phyloP scores from a whole-genome alignment of 2,888 invertebrate species.

The Sylvicola cinctus region DNA sequence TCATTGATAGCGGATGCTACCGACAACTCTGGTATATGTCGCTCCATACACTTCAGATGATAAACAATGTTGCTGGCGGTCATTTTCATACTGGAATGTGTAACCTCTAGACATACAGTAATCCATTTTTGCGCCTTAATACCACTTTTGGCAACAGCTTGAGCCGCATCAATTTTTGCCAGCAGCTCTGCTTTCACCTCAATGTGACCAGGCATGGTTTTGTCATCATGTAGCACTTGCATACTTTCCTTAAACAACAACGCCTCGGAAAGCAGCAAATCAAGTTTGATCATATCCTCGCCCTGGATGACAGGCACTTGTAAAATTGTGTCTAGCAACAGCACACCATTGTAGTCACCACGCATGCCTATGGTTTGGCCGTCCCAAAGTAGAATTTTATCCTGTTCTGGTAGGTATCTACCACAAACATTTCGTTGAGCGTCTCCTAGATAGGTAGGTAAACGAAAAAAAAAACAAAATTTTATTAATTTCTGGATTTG shows the following conservation, averaged over 20 bases:
- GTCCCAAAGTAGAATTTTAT: constrained; percentile 70
- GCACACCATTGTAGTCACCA: constrained; percentile 77
- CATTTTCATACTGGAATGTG: constrained; percentile 55
- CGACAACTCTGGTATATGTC: constrained; percentile 67
- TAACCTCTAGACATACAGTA: constrained; percentile 64
- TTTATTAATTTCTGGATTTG: constrained; percentile 2
- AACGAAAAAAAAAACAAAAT: constrained; percentile 15
- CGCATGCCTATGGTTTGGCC: constrained; percentile 63
- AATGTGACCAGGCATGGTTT: constrained; percentile 42
- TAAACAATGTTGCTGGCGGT: constrained; percentile 62
- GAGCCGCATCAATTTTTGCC: constrained; percentile 47
- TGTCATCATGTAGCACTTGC: constrained; percentile 17
- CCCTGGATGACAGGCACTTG: constrained; percentile 59
- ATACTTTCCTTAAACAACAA: constrained; percentile 65
- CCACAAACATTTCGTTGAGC: constrained; percentile 42
- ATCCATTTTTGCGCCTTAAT: constrained; percentile 92
- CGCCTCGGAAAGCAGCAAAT: constrained; percentile 75
- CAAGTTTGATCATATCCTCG: constrained; percentile 62
- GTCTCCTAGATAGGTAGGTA: constrained; percentile 38
- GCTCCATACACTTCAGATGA: constrained; percentile 62
- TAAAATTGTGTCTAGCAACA: constrained; percentile 71
- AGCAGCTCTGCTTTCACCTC: constrained; percentile 61
- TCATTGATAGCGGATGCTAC: constrained; percentile 81
- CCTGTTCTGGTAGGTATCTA: constrained; percentile 54
- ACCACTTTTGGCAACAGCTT: constrained; percentile 56